Base-by-base conservation (phyloP, 2,113 vertebrate genomes). In the Azemiops feae region DNA sequence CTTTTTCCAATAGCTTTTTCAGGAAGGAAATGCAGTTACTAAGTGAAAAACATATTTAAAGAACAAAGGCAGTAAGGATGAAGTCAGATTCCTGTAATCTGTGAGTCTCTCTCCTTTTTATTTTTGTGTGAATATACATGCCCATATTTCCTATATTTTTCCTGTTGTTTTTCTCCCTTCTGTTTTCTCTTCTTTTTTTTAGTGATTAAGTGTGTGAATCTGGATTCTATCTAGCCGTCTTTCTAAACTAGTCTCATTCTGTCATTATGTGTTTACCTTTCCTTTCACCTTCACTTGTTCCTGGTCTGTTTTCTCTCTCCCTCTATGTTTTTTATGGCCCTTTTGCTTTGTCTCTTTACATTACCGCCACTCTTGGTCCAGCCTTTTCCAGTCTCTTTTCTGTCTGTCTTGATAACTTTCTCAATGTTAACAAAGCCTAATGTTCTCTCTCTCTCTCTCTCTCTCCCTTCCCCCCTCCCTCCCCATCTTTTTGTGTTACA, bases 11-110 rank as follows among this genome's bases (percentile, higher is more conserved):
- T 0, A 94, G 93, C 86, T 94, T 94, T 94, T 9, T 92, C 96
- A 97, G 96, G 97, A 97, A 97, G 97, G 97, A 97, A 97, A 96
- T 96, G 96, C 97, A 96, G 96, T 97, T 96, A 96, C 93, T 95
- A 95, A 96, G 89, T 97, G 97, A 96, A 97, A 97, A 97, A 97
- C 92, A 96, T 94, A 95, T 96, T 93, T 85, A 55, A 93, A 95
- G 96, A 96, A 97, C 97, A 97, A 97, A 97, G 96, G 95, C 96
- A 88, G 95, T 39, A 89, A 94, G 96, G 96, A 96, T 96, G 97
- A 96, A 97, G 97, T 96, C 97, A 96, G 90, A 96, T 97, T 97
- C 96, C 96, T 96, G 97, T 96, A 96, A 96, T 93, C 43, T 94
- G 89, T 91, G 91, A 85, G 86, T 85, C 86, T 91, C 86, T 89